Base-by-base conservation (phyloP, 1,140 invertebrate genomes). In the Aphaenogaster floridana region DNA sequence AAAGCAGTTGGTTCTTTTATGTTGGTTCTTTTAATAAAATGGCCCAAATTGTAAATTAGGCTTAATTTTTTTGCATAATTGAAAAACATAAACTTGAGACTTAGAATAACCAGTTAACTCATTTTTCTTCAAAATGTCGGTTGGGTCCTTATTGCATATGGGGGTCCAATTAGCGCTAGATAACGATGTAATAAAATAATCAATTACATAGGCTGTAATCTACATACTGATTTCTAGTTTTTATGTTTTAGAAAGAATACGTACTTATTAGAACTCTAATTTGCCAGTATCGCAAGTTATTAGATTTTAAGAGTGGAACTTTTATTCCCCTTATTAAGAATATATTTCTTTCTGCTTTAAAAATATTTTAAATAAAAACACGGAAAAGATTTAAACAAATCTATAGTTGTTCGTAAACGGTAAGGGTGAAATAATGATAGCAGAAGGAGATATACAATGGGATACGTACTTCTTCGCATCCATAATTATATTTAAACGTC, bases 401-500 rank as follows among this genome's bases (percentile, higher is more conserved):
- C 5, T 34, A 13, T 50, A 5, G 13, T 50, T 48, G 7, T 21
- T 34, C 45, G 42, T 15, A 64, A 17, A 36, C 5, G 17, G 15
- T 57, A 42, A 6, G 13, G 57, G 42, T 36, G 28, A 34, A 39
- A 69, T 69, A 68, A 79, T 4, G 50, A 45, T 13, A 7, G 6
- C 6, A n/a, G n/a, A 28, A 52, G 13, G 9, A 81, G 36, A 45
- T 69, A 4, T 77, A 28, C 42, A 50, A 28, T 63, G 13, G 42
- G 61, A 76, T 36, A 66, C 6, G 21, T 52, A 57, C 17, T 59
- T n/a, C 11, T 59, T n/a, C 28, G 42, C 28, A 39, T 17, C 4
- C 4, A 42, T 7, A 48, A 83, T 74, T 48, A 34, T 48, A 76
- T 84, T 81, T 74, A 84, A 63, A 84, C 54, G 6, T 84, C 69